These are phyloP conservation scores for Caenorhabditis zanzibari DNA, from an alignment of 2,888 invertebrate genomes.

Conservation along the genomic window DNA sequence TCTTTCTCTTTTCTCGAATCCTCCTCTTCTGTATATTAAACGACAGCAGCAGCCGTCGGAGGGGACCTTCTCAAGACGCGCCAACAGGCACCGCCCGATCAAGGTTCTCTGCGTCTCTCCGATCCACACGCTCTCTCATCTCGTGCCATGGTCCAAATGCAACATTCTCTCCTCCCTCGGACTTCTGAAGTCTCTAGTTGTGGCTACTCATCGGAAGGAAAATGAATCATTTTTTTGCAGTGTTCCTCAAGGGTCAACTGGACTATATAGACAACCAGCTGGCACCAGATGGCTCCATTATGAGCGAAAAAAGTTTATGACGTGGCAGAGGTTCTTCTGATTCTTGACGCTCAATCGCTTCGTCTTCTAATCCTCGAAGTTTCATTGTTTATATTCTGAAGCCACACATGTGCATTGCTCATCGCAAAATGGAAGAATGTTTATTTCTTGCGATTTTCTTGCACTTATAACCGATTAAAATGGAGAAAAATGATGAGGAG, in stretches of 20 bases:
- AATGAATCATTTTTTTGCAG: constrained; percentile 21
- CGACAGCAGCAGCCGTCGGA: constrained; percentile 27
- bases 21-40: constrained; percentile 52
- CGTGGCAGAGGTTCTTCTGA: background rate
- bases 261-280: constrained; percentile 14
- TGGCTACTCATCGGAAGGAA: constrained; percentile 36
- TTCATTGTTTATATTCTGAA: constrained; percentile 27
- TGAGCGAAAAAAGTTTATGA: background rate
- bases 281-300: constrained; percentile 7
- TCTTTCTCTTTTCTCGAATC: constrained; percentile 10
- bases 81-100: constrained; percentile 61
- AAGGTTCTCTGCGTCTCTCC: constrained; percentile 42
- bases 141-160: constrained; percentile 28
- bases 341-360: constrained; percentile 14
- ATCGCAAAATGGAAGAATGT: constrained; percentile 11
- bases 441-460: constrained; percentile 45
- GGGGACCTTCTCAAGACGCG: constrained; percentile 29
- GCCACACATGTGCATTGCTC: constrained; percentile 43
- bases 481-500: background rate
- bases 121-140: constrained; percentile 15
- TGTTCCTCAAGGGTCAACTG: constrained; percentile 42
- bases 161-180: constrained; percentile 41
- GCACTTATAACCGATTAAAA: constrained; percentile 32
- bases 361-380: constrained; percentile 25
- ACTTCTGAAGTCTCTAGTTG: constrained; percentile 17